Evolutionary conservation across 2,888 invertebrate genomes (phyloP).

Genomic region (Microctonus aethiopoides): DNA sequence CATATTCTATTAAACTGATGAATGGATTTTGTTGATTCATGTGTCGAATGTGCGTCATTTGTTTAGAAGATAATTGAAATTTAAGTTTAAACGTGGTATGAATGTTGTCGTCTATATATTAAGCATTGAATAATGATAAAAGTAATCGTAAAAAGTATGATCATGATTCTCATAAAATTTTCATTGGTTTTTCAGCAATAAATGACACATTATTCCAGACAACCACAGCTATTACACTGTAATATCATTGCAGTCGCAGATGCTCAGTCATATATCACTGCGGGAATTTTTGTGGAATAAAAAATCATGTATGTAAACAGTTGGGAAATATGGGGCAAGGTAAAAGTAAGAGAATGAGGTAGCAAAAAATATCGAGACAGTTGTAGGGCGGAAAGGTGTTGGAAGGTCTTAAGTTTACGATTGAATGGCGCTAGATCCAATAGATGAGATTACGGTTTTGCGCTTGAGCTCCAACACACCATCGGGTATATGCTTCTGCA

Average conservation of each 20-base stretch:
- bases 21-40: neutral
- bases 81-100: neutral
- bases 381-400: conserved; percentile 8
- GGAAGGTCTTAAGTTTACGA: conserved; percentile 19
- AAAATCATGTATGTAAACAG: conserved; percentile 6
- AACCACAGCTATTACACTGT: neutral
- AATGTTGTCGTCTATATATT: neutral
- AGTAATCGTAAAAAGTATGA: neutral
- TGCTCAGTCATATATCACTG: neutral
- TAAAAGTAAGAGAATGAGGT: neutral
- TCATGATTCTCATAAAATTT: neutral
- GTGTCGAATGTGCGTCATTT: conserved; percentile 4
- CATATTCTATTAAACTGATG: neutral
- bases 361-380: conserved; percentile 18
- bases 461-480: conserved; percentile 17
- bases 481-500: neutral
- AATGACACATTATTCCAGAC: neutral
- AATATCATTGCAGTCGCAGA: neutral
- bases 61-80: neutral
- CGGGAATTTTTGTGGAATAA: neutral
- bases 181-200: neutral
- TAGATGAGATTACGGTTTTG: conserved; percentile 25
- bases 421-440: conserved; percentile 20
- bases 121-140: neutral
- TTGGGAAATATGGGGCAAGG: too few relatives aligned